Evolutionary conservation across 1,140 invertebrate genomes (phyloP).

Genomic region (Lucilia sericata): DNA sequence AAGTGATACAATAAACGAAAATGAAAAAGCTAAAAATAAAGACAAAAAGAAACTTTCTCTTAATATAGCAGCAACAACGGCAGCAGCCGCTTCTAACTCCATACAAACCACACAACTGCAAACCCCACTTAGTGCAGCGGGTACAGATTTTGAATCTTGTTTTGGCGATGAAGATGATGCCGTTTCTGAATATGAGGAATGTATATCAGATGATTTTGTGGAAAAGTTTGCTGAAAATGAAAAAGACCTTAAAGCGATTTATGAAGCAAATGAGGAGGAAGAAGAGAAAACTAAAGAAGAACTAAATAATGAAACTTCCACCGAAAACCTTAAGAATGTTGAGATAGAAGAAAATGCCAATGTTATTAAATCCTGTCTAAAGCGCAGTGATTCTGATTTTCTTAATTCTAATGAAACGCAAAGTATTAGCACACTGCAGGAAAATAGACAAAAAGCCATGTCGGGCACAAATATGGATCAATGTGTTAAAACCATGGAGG

Average conservation of each 20-base stretch:
- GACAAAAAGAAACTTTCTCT: background rate
- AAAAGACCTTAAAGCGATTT: conserved; percentile 26
- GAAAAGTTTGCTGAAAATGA: conserved; percentile 47
- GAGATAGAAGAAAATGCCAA: conserved; percentile 11
- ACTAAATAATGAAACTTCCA: background rate
- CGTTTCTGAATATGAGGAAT: conserved; percentile 46
- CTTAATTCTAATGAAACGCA: conserved; percentile 51
- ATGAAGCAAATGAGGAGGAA: background rate
- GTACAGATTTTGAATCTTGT: conserved; percentile 45
- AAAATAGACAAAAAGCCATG: conserved; percentile 28
- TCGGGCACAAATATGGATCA: conserved; percentile 16
- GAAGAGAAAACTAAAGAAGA: background rate
- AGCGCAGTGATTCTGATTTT: conserved; percentile 48
- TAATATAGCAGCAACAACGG: background rate
- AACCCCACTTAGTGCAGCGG: background rate
- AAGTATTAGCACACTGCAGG: background rate
- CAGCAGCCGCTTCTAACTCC: background rate
- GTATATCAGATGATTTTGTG: conserved; percentile 48
- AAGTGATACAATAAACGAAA: conserved; percentile 34
- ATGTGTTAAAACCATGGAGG: background rate
- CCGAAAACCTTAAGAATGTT: background rate
- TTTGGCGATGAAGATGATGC: conserved; percentile 33
- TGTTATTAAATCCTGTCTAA: background rate
- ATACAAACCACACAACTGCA: background rate
- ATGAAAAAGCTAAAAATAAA: conserved; percentile 20